These are phyloP conservation scores for Polyodon spathula DNA, from an alignment of 2,113 vertebrate species.

Conservation along the genomic window DNA sequence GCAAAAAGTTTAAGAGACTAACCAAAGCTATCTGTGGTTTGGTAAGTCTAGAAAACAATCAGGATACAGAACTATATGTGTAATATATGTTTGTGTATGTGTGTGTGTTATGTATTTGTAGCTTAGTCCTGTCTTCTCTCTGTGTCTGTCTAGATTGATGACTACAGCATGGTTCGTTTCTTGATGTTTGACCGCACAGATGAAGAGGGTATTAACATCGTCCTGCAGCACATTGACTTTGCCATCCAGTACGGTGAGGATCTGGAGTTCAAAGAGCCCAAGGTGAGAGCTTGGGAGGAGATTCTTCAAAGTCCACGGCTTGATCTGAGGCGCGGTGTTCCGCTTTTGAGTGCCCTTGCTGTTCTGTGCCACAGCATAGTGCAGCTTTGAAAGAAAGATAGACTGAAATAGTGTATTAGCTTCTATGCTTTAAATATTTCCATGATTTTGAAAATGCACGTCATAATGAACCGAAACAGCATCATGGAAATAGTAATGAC, in stretches of 20 bases:
- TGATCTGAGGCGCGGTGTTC: too few relatives aligned
- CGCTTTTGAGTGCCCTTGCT: too few relatives aligned
- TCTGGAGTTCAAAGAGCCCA: conserved; percentile 91
- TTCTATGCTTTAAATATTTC: too few relatives aligned
- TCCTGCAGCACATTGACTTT: conserved; percentile 87
- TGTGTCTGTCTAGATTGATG: conserved; percentile 68
- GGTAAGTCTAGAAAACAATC: conserved; percentile 70
- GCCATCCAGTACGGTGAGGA: conserved; percentile 96
- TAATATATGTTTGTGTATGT: too few relatives aligned
- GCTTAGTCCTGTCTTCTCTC: background rate
- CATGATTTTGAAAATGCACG: too few relatives aligned
- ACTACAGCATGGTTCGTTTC: conserved; percentile 96
- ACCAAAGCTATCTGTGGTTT: conserved; percentile 86
- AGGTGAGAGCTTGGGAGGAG: conserved; percentile 48
- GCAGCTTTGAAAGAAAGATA: too few relatives aligned
- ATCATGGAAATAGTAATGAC: too few relatives aligned
- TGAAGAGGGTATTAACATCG: conserved; percentile 85
- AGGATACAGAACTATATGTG: too few relatives aligned
- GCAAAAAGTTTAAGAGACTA: conserved; percentile 83
- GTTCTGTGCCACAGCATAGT: too few relatives aligned
- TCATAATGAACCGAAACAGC: too few relatives aligned
- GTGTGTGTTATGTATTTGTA: background rate
- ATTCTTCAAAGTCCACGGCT: too few relatives aligned
- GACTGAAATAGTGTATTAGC: too few relatives aligned
- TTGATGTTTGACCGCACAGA: conserved; percentile 88